Evolutionary conservation across 2,113 vertebrate genomes (phyloP).

Genomic region (Platycercus adscitus): DNA sequence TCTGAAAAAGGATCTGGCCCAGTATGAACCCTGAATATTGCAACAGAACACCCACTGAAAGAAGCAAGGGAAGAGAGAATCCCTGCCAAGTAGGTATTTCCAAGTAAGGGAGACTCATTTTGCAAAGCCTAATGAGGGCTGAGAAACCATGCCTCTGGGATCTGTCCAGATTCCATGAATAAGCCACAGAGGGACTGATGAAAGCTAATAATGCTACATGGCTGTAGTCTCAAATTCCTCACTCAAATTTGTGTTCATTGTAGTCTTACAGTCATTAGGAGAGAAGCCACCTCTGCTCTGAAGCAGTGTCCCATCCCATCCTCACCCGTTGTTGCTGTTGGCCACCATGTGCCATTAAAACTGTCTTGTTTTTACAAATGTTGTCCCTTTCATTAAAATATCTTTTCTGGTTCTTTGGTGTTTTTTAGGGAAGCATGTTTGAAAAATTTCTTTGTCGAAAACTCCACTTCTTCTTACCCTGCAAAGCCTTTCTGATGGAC

Average conservation of each 20-base stretch:
- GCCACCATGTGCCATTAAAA: not conserved
- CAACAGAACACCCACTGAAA: not conserved
- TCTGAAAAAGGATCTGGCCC: not conserved
- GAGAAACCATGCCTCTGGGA: slow-evolving; percentile 31
- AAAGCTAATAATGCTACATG: slow-evolving; percentile 13
- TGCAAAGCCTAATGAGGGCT: slow-evolving; percentile 19
- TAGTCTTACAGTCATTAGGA: not conserved
- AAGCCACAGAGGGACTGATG: not conserved
- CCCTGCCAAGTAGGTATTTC: slow-evolving; percentile 11
- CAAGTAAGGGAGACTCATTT: slow-evolving; percentile 8
- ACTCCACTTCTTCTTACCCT: not conserved
- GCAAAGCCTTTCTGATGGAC: not conserved
- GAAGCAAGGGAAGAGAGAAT: not conserved
- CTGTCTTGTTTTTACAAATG: not conserved
- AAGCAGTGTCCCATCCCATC: not conserved
- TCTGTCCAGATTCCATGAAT: slow-evolving; percentile 4
- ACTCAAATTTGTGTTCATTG: not conserved
- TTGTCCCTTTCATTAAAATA: not conserved
- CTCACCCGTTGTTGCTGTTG: not conserved
- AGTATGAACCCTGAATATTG: not conserved
- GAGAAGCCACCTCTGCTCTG: not conserved
- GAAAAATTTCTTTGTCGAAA: not conserved
- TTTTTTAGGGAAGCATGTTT: not conserved
- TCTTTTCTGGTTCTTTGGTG: not conserved
- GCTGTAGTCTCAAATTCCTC: slow-evolving; percentile 29